Percentiles rank a stretch among this genome's conserved stretches.
These are phyloP conservation scores for Bufo gargarizans DNA, from an alignment of 2,113 vertebrate genomes.

Conservation along the genomic window DNA sequence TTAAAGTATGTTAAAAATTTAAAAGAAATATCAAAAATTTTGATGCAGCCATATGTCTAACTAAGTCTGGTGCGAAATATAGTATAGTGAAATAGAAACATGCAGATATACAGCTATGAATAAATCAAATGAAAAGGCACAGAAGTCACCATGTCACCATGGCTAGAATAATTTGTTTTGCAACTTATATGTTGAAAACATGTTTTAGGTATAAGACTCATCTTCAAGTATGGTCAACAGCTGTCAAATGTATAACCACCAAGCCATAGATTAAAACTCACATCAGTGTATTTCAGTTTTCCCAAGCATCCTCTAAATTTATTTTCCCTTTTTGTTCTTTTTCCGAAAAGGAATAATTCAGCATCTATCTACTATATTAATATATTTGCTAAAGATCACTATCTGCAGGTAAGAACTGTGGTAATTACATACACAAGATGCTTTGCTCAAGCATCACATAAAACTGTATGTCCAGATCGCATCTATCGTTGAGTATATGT, in stretches of 20 bases:
- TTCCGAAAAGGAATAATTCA: no score
- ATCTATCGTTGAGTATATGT: no score
- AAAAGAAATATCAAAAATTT: background rate
- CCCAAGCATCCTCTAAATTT: no score
- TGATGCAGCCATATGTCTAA: background rate
- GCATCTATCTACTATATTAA: no score
- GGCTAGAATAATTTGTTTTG: slow-evolving; percentile 4
- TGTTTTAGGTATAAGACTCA: background rate
- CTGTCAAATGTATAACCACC: background rate
- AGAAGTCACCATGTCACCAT: background rate
- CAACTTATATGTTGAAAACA: background rate
- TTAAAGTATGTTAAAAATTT: background rate
- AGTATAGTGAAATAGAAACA: background rate
- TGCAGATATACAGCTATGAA: background rate
- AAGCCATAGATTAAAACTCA: background rate
- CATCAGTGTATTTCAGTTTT: no score
- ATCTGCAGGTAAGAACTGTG: no score
- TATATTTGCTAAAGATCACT: no score
- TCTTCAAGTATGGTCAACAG: background rate
- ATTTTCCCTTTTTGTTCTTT: no score
- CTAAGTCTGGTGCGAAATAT: background rate
- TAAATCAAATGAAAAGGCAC: background rate
- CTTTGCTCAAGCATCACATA: no score
- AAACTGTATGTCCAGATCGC: no score
- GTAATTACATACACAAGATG: no score